phyloP scores from a whole-genome alignment of 2,797 vertebrate genomes.

The Karalla daura region DNA sequence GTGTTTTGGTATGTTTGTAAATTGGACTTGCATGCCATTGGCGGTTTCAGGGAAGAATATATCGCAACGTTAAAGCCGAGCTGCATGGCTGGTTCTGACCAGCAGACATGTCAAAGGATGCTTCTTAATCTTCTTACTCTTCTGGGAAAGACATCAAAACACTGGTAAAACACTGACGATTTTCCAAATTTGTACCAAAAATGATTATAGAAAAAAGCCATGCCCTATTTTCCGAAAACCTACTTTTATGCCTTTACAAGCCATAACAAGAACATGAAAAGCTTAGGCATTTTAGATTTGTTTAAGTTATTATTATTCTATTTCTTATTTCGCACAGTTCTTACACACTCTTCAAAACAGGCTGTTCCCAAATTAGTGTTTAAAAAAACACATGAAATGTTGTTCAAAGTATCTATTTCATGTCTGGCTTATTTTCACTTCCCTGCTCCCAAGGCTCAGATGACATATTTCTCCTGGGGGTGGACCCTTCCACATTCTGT shows the following conservation, averaged over 20 bases:
- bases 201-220: neutral
- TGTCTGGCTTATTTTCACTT: neutral
- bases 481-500: constrained; percentile 1
- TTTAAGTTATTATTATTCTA: no score
- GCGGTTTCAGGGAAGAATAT: constrained; percentile 31
- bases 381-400: neutral
- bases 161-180: constrained; percentile 2
- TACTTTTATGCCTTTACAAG: no score
- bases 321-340: neutral
- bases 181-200: constrained; percentile 10
- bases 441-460: neutral
- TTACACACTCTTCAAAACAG: neutral
- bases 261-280: no score
- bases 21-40: constrained; percentile 10
- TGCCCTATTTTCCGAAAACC: no score
- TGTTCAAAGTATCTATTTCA: neutral
- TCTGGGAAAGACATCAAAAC: constrained; percentile 22
- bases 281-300: no score
- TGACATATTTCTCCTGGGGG: neutral
- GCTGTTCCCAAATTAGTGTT: neutral
- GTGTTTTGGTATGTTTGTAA: constrained; percentile 22
- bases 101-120: constrained; percentile 18
- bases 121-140: constrained; percentile 37
- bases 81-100: constrained; percentile 31
- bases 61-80: constrained; percentile 40